These are phyloP conservation scores for Hirundichthys speculiger DNA, from an alignment of 2,113 vertebrate genomes.

Conservation along the genomic window DNA sequence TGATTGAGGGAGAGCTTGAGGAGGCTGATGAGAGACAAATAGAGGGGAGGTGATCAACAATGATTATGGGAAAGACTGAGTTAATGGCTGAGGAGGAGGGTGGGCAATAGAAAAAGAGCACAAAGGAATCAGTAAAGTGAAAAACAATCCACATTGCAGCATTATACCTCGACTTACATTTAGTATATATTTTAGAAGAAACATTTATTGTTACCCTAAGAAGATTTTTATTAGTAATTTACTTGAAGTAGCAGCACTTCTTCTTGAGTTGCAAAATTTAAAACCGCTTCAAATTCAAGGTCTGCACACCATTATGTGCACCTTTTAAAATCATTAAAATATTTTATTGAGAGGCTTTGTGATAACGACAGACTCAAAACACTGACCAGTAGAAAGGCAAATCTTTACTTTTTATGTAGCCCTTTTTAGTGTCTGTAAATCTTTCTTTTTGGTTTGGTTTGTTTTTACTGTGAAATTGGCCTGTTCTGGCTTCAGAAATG, in stretches of 20 bases:
- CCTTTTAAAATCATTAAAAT: no score
- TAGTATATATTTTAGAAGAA: no score
- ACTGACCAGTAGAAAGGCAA: constrained; percentile 44
- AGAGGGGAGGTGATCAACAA: neutral
- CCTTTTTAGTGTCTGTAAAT: constrained; percentile 35
- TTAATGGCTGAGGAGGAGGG: neutral
- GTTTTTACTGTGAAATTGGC: constrained; percentile 44
- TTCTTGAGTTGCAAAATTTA: no score
- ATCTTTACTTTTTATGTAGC: constrained; percentile 55
- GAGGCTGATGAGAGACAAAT: constrained; percentile 7
- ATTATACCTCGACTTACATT: no score
- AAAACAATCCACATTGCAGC: no score
- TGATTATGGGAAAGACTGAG: neutral
- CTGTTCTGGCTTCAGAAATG: constrained; percentile 18
- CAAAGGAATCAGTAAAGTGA: neutral
- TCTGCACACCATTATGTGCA: no score
- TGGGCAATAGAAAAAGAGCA: neutral
- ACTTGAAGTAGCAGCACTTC: no score
- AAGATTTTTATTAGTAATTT: no score
- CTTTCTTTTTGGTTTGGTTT: constrained; percentile 29
- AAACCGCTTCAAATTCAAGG: no score
- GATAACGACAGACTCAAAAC: constrained; percentile 52
- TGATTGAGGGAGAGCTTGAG: neutral
- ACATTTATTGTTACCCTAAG: no score
- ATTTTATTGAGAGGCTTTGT: constrained; percentile 20